Evolutionary conservation across 2,797 vertebrate species (phyloP).

Genomic region (Kryptolebias ocellatus): DNA sequence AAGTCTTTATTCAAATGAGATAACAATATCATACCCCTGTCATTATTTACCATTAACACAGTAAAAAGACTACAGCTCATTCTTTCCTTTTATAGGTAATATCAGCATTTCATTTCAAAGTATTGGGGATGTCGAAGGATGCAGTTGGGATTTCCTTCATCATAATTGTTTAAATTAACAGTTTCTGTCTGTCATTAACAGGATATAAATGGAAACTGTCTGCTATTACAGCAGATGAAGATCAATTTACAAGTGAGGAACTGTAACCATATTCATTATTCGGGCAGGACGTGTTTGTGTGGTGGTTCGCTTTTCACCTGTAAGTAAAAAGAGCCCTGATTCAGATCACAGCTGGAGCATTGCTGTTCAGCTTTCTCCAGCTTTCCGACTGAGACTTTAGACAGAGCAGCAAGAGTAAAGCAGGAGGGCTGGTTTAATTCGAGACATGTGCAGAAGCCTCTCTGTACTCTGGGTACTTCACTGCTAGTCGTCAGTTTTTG

Average conservation of each 20-base stretch:
- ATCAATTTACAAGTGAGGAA: background rate
- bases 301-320: background rate
- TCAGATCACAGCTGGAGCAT: background rate
- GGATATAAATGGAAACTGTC: conserved; percentile 57
- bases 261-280: background rate
- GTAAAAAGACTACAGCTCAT: background rate
- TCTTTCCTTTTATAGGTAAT: conserved; percentile 15
- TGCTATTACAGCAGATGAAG: conserved; percentile 51
- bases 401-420: background rate
- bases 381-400: background rate
- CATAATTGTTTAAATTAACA: conserved; percentile 59
- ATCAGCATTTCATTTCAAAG: conserved; percentile 46
- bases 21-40: background rate
- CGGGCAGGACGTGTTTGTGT: background rate
- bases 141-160: conserved; percentile 61
- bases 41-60: background rate
- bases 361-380: background rate
- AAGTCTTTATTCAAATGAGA: conserved; percentile 36
- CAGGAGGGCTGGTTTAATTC: background rate
- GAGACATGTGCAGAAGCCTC: background rate
- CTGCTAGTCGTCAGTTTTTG: background rate
- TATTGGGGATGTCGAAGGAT: conserved; percentile 49
- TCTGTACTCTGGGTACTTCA: background rate
- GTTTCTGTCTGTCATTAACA: conserved; percentile 44
- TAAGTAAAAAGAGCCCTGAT: background rate